Conservation (phyloP, 2,113 vertebrate genomes). For the Oreotrochilus melanogaster region DNA sequence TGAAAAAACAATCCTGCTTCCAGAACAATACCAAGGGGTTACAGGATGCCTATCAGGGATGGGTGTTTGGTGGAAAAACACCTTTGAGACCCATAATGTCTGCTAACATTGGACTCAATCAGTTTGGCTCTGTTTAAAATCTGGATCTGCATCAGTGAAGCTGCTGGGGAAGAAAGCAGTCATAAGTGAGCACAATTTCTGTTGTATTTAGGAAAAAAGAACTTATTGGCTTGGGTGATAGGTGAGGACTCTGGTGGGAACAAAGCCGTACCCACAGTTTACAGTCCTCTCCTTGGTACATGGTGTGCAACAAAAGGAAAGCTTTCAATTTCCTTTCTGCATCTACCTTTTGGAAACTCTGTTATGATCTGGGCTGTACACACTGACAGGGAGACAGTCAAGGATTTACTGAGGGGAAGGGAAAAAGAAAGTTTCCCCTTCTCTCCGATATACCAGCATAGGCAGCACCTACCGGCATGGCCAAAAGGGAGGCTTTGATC, state of each 20-base stretch:
- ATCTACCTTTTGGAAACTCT: not conserved
- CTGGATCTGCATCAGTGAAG: not conserved
- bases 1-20: not conserved
- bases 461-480: not conserved
- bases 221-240: not conserved
- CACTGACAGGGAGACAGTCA: not conserved
- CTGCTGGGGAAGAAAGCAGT: not conserved
- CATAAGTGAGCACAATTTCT: not conserved
- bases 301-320: not conserved
- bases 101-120: not conserved
- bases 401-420: not conserved
- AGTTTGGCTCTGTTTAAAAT: not conserved
- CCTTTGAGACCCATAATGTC: not conserved
- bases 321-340: not conserved
- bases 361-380: not conserved
- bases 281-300: not conserved
- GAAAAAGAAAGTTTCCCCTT: not conserved
- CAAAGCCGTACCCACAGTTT: rapidly evolving
- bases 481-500: not conserved
- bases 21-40: not conserved
- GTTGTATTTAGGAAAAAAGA: not conserved
- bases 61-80: not conserved
- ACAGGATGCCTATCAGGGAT: not conserved
- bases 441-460: not conserved
- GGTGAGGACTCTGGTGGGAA: not conserved